Conservation (phyloP, 1,140 invertebrate species). For the Drosophila pseudoananassae region DNA sequence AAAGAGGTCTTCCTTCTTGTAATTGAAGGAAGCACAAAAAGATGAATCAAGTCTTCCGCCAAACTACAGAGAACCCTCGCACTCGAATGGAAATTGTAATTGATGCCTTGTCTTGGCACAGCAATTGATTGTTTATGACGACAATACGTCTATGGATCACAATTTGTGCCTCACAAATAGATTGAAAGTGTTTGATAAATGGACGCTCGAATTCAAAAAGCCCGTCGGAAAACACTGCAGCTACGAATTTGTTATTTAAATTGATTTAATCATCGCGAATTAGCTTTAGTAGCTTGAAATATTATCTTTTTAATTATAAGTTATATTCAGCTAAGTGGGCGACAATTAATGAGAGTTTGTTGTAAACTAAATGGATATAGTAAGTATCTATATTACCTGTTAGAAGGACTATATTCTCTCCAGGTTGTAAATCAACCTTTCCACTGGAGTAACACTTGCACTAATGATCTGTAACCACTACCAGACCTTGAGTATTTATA, state of each 20-base stretch:
- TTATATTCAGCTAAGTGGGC: not conserved
- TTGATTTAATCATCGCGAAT: constrained; percentile 43
- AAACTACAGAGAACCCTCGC: not conserved
- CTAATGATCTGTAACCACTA: constrained; percentile 28
- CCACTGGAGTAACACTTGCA: constrained; percentile 25
- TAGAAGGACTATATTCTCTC: not conserved
- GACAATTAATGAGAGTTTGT: constrained; percentile 7
- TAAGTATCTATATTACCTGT: not conserved
- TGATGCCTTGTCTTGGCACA: constrained; percentile 22
- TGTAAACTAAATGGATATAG: not conserved
- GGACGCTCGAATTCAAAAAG: not conserved
- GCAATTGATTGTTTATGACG: constrained; percentile 42
- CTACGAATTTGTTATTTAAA: constrained; percentile 43
- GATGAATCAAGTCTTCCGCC: constrained; percentile 25
- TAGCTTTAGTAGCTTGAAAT: constrained; percentile 23
- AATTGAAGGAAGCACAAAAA: constrained; percentile 22
- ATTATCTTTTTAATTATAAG: constrained; percentile 26
- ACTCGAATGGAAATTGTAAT: constrained; percentile 17
- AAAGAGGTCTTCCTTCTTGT: constrained; percentile 5
- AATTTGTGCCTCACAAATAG: constrained; percentile 10
- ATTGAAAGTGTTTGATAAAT: constrained; percentile 9
- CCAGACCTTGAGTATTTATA: constrained; percentile 28
- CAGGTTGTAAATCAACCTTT: not conserved
- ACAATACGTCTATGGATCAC: constrained; percentile 23
- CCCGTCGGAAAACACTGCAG: not conserved